phyloP scores from a whole-genome alignment of 2,797 vertebrate species.

The Eidolon dupreanum region DNA sequence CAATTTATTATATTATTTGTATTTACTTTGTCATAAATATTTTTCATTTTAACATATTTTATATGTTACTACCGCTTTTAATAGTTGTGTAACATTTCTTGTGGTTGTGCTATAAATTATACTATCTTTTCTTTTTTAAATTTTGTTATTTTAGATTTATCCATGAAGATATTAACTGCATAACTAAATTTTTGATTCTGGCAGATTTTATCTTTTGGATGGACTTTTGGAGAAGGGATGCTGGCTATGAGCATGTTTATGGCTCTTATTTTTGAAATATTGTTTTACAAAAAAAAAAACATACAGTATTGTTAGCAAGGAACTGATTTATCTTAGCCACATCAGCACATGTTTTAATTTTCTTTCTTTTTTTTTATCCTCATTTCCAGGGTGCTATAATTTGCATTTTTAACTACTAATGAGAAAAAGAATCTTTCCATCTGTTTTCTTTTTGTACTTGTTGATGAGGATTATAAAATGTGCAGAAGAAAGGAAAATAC shows the following conservation, averaged over 20 bases:
- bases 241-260: not conserved
- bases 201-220: not conserved
- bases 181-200: not conserved
- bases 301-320: not conserved
- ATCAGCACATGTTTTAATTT: not conserved
- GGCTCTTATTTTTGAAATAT: not conserved
- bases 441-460: constrained; percentile 43
- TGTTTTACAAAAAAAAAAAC: not conserved
- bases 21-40: not conserved
- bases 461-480: constrained; percentile 48
- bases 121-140: not conserved
- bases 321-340: not conserved
- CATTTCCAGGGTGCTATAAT: constrained; percentile 48
- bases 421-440: constrained; percentile 12
- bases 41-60: constrained; percentile 23
- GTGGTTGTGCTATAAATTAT: not conserved
- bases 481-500: not conserved
- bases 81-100: not conserved
- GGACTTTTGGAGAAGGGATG: not conserved
- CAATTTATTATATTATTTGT: not conserved
- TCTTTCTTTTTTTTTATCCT: not conserved
- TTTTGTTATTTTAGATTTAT: not conserved
- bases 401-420: constrained; percentile 66
- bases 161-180: not conserved
- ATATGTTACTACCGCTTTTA: not conserved